Conservation (phyloP, 1,140 invertebrate species). For the Homarus americanus region DNA sequence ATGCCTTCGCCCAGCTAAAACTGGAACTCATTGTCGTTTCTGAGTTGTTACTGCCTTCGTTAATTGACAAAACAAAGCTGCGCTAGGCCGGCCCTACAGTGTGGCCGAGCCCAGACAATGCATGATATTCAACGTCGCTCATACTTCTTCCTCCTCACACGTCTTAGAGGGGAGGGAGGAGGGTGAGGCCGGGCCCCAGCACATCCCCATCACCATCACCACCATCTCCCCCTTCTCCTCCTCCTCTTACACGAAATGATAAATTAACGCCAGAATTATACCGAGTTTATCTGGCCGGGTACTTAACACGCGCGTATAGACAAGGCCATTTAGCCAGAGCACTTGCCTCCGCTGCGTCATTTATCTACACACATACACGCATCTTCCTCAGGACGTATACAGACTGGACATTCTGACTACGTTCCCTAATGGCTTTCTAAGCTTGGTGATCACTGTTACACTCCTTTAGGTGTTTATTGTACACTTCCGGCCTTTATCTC, state of each 20-base stretch:
- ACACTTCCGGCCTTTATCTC: neutral
- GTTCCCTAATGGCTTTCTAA: too few species aligned
- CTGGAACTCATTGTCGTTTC: slow-evolving; percentile 9
- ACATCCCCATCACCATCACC: neutral
- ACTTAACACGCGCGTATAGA: slow-evolving; percentile 13
- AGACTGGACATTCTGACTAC: neutral
- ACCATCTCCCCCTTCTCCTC: neutral
- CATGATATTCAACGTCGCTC: neutral
- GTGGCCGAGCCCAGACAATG: neutral
- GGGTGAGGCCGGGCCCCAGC: neutral
- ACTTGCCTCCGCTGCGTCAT: neutral
- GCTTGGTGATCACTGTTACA: neutral
- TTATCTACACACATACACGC: neutral
- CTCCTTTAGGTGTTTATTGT: neutral
- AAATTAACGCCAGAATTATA: slow-evolving; percentile 11
- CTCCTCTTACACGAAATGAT: neutral
- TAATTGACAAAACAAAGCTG: slow-evolving; percentile 47
- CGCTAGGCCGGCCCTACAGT: slow-evolving; percentile 12
- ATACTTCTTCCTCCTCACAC: neutral
- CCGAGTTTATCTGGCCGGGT: slow-evolving; percentile 6
- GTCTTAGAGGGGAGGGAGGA: neutral
- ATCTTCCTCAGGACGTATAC: neutral
- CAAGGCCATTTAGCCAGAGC: neutral
- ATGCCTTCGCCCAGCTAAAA: slow-evolving; percentile 11
- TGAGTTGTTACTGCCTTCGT: slow-evolving; percentile 28